These are phyloP conservation scores for Corvus moneduloides DNA, from an alignment of 2,113 vertebrate genomes.

Conservation along the genomic window DNA sequence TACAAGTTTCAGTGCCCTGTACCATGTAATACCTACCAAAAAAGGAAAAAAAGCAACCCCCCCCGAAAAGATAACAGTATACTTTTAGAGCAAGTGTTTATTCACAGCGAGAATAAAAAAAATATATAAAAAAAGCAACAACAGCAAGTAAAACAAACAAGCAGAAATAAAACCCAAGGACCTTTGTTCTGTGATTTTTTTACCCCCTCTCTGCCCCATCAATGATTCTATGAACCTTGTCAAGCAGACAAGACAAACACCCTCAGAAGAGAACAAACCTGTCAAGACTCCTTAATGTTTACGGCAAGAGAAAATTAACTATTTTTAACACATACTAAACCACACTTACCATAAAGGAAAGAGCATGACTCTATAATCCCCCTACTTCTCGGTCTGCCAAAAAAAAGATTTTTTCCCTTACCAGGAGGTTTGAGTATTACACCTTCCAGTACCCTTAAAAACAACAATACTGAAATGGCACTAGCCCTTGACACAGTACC, in stretches of 20 bases:
- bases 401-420: neutral
- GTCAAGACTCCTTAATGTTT: neutral
- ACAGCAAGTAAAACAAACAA: neutral
- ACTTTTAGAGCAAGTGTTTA: neutral
- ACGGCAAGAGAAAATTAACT: neutral
- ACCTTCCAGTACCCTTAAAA: neutral
- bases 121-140: neutral
- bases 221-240: neutral
- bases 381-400: neutral
- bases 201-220: rapidly evolving
- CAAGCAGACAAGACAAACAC: neutral
- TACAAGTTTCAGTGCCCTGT: neutral
- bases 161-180: neutral
- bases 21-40: neutral
- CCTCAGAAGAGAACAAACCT: neutral
- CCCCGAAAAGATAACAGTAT: rapidly evolving
- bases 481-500: neutral
- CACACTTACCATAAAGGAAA: neutral
- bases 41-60: rapidly evolving
- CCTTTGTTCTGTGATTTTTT: neutral
- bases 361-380: neutral
- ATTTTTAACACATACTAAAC: neutral
- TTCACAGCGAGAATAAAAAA: neutral
- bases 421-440: neutral
- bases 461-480: neutral